phyloP scores from a whole-genome alignment of 2,888 invertebrate genomes.

The Brachypterus glaber region DNA sequence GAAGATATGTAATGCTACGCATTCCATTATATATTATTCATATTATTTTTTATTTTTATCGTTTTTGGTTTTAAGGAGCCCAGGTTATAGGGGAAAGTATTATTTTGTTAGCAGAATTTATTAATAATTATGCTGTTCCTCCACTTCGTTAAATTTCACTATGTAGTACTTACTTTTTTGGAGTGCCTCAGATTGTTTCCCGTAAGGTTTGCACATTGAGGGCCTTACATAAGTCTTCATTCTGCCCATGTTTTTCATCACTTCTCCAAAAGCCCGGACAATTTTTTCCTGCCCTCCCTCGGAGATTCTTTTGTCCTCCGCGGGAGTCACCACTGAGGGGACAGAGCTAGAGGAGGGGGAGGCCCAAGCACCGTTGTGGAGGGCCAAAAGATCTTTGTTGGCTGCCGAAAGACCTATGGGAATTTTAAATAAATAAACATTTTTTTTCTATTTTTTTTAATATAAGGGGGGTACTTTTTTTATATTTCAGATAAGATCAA shows the following conservation, averaged over 20 bases:
- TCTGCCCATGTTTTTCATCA: constrained; percentile 79
- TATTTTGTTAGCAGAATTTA: constrained; percentile 4
- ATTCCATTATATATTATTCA: too few relatives aligned
- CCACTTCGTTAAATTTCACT: neutral
- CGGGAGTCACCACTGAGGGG: constrained; percentile 19
- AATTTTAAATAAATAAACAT: too few relatives aligned
- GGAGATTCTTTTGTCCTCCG: constrained; percentile 35
- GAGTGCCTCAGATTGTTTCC: constrained; percentile 79
- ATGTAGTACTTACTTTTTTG: constrained; percentile 62
- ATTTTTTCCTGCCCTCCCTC: constrained; percentile 73
- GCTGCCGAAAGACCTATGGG: constrained; percentile 34
- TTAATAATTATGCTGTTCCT: neutral
- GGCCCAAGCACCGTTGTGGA: constrained; percentile 60
- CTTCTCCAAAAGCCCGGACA: constrained; percentile 73
- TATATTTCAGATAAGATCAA: constrained; percentile 37
- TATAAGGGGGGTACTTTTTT: too few relatives aligned
- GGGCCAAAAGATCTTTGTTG: constrained; percentile 56
- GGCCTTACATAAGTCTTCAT: constrained; percentile 84
- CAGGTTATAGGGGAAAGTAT: too few relatives aligned
- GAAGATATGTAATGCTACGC: too few relatives aligned
- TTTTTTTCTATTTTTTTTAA: too few relatives aligned
- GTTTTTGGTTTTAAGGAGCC: too few relatives aligned
- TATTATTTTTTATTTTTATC: too few relatives aligned
- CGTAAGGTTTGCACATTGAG: constrained; percentile 85
- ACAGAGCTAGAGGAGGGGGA: constrained; percentile 24